Evolutionary conservation across 2,113 vertebrate genomes (phyloP), one percentile per base, ranked within the genome.

Genomic region (Haplochromis burtoni): DNA sequence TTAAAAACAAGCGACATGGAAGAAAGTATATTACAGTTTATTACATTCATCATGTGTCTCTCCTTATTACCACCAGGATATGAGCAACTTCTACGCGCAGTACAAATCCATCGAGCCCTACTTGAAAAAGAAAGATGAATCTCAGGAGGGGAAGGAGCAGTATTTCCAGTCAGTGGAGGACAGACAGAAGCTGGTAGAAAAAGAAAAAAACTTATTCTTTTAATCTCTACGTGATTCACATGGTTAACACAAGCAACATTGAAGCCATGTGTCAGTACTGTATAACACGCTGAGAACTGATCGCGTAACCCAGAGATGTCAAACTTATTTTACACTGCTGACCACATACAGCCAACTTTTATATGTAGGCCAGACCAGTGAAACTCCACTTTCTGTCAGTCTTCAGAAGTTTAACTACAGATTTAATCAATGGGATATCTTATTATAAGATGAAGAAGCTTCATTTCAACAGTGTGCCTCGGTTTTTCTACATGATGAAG

Each of bases 71-170:
- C 55, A 33, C 7, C 94, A 99, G 98, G 98, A 99, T 86, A 83
- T 99, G 96, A 99, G 96, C 86, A 98, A 99, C 95, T 99, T 99
- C 94, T 99, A 99, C 0, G 98, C 98, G 0, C 98, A 99, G 93
- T 99, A 99, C 94, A 99, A 98, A 89, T 98, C 97, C 59, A 99
- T 99, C 0, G 96, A 99, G 95, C 98, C 98, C 7, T 99, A 97
- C 87, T 87, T 99, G 93, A 99, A 98, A 93, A 99, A 98, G 96
- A 98, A 97, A 95, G 98, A 99, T 4, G 97, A 97, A 14, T 94
- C 96, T 2, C 93, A 96, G 63, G 94, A 97, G 87, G 98, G 98
- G 84, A 97, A 98, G 93, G 91, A 97, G 82, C 98, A 99, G 94
- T 98, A 99, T 68, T 95, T 97, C 80, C 98, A 99, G 94, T 98